phyloP scores from a whole-genome alignment of 1,140 invertebrate species.

The Orchesella cincta region DNA sequence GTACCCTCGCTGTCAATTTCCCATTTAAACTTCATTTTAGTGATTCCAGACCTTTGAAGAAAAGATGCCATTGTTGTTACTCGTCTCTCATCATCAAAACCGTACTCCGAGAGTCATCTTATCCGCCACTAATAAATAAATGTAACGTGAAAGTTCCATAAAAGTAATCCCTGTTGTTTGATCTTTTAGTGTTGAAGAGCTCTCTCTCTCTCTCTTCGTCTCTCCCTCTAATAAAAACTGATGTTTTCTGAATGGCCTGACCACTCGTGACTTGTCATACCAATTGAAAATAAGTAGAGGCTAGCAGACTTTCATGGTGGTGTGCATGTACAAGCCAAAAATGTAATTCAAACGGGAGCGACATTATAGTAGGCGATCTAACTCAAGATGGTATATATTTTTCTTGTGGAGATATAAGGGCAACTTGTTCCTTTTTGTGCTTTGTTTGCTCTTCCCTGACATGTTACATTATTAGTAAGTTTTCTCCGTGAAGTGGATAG shows the following conservation, averaged over 20 bases:
- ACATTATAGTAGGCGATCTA: no score
- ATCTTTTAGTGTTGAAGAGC: not conserved
- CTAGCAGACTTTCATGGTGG: no score
- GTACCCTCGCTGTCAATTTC: not conserved
- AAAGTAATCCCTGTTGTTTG: not conserved
- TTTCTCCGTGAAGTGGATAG: not conserved
- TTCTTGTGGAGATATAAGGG: no score
- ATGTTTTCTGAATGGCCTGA: conserved; percentile 7
- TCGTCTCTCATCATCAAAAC: no score
- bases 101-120: no score
- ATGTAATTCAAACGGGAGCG: not conserved
- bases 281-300: conserved; percentile 6
- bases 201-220: no score
- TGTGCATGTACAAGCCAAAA: no score
- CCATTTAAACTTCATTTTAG: not conserved
- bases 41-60: no score
- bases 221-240: conserved; percentile 3
- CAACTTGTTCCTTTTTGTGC: no score
- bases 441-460: not conserved
- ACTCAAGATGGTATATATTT: no score
- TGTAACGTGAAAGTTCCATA: not conserved
- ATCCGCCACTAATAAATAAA: not conserved
- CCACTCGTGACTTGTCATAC: conserved; percentile 9
- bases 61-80: no score
- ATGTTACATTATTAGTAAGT: not conserved